These are phyloP conservation scores for Electrona antarctica DNA, from an alignment of 2,113 vertebrate genomes.

Conservation along the genomic window DNA sequence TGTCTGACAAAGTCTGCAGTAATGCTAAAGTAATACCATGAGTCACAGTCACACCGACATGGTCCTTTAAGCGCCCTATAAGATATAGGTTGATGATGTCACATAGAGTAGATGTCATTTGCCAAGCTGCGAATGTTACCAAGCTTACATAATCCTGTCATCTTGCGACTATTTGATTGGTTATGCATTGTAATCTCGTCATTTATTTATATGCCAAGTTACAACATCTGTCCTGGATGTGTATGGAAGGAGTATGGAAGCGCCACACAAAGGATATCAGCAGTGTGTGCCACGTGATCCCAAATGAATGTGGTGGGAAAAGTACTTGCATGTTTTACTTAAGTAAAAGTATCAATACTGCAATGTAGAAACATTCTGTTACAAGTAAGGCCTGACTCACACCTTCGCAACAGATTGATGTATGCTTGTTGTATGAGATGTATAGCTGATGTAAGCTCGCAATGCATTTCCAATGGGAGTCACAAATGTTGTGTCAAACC, in stretches of 20 bases:
- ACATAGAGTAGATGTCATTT: constrained; percentile 12
- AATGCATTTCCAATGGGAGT: too few relatives aligned
- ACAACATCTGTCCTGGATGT: constrained; percentile 59
- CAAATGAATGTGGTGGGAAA: constrained; percentile 21
- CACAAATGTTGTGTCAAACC: too few relatives aligned
- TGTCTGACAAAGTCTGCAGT: too few relatives aligned
- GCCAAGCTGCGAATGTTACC: constrained; percentile 47
- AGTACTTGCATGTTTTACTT: too few relatives aligned
- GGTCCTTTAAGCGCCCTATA: constrained; percentile 22
- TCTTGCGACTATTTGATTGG: constrained; percentile 55
- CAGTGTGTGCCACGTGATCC: constrained; percentile 26
- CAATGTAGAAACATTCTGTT: too few relatives aligned
- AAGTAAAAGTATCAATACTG: too few relatives aligned
- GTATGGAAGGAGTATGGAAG: constrained; percentile 31
- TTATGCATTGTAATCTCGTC: constrained; percentile 47
- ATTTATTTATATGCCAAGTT: constrained; percentile 60
- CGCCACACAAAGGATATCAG: constrained; percentile 16
- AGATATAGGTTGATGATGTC: constrained; percentile 20
- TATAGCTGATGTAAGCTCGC: too few relatives aligned
- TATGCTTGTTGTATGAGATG: too few relatives aligned
- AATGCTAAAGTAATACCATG: too few relatives aligned
- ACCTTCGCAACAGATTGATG: too few relatives aligned
- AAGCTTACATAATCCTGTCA: constrained; percentile 53
- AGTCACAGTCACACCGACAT: too few relatives aligned
- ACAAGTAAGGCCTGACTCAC: too few relatives aligned